Evolutionary conservation across 2,797 vertebrate species (phyloP).

Genomic region (Acropternis orthonyx): DNA sequence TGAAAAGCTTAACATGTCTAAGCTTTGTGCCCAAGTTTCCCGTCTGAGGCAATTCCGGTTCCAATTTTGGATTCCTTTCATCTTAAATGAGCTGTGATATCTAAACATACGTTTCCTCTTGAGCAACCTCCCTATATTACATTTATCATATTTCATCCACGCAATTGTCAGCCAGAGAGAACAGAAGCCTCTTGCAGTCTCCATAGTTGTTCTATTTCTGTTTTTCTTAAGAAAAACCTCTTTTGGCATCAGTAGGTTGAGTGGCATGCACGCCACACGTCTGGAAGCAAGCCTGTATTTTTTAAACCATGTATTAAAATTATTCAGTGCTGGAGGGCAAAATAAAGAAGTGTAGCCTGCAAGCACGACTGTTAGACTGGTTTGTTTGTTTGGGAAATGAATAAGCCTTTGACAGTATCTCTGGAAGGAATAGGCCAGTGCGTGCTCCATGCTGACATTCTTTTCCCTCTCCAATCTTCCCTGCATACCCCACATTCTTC

Average conservation of each 20-base stretch:
- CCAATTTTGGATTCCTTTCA: neutral
- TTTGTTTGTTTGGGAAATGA: conserved; percentile 69
- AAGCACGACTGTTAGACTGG: neutral
- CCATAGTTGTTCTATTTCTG: neutral
- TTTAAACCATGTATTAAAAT: conserved; percentile 29
- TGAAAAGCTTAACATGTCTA: neutral
- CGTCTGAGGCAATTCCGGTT: neutral
- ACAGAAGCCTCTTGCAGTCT: neutral
- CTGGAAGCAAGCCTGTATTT: conserved; percentile 3
- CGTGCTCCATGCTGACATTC: conserved; percentile 34
- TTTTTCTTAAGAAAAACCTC: conserved; percentile 2
- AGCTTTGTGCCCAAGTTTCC: neutral
- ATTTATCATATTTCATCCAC: neutral
- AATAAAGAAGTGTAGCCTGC: conserved; percentile 38
- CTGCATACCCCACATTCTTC: conserved; percentile 68
- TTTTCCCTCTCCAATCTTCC: conserved; percentile 48
- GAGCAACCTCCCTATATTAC: neutral
- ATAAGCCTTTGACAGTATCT: conserved; percentile 67
- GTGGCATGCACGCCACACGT: conserved; percentile 13
- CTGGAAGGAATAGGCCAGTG: conserved; percentile 32
- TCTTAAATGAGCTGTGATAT: conserved; percentile 10
- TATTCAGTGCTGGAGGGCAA: conserved; percentile 19
- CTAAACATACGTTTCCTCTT: conserved; percentile 45
- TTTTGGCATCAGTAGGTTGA: conserved; percentile 42
- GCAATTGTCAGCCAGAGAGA: neutral